Percentiles rank a stretch among this genome's conserved stretches.
Conservation (phyloP, 1,140 invertebrate genomes). For the Drosophila triauraria region DNA sequence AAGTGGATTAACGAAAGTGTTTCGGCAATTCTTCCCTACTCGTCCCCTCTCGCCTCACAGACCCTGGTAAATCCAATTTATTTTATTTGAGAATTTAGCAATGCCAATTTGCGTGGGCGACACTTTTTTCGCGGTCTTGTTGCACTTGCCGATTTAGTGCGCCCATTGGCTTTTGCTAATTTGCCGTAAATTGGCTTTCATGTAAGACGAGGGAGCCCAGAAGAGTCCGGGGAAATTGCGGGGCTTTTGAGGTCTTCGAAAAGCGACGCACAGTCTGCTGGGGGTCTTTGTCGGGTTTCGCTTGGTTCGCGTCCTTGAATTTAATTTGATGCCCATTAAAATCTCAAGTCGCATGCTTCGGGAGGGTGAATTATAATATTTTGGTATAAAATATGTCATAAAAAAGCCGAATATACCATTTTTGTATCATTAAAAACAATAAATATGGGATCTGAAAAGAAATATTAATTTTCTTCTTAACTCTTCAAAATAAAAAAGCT, state of each 20-base stretch:
- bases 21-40: conserved; percentile 23
- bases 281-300: conserved; percentile 77
- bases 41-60: not conserved
- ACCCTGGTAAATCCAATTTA: conserved; percentile 69
- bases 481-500: not conserved
- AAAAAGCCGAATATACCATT: not conserved
- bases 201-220: conserved; percentile 46
- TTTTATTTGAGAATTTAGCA: conserved; percentile 66
- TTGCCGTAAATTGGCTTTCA: conserved; percentile 72
- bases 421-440: not conserved
- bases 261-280: conserved; percentile 65
- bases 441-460: not conserved
- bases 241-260: conserved; percentile 21
- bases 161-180: conserved; percentile 74
- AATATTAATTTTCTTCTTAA: not conserved
- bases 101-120: conserved; percentile 51
- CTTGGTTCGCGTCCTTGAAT: conserved; percentile 73
- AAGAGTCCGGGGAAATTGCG: not conserved
- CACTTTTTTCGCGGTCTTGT: conserved; percentile 17
- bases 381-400: not conserved
- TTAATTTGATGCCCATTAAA: conserved; percentile 69
- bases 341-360: conserved; percentile 3
- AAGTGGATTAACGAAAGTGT: conserved; percentile 79
- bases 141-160: conserved; percentile 66
- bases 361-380: not conserved